Conservation (phyloP, 2,797 vertebrate genomes). For the Coregonus ussuriensis region DNA sequence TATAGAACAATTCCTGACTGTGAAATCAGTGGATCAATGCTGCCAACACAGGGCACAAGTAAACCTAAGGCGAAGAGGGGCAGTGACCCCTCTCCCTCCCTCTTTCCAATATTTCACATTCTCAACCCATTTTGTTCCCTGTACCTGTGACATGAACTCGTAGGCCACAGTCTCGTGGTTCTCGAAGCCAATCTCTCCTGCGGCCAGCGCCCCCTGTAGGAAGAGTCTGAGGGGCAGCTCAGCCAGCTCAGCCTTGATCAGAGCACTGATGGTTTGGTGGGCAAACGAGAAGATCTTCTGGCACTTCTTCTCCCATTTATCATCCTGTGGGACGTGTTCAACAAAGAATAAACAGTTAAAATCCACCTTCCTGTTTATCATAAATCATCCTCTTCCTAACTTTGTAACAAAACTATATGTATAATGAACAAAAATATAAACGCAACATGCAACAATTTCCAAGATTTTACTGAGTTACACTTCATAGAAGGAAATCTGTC, state of each 20-base stretch:
- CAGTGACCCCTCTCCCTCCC: background rate
- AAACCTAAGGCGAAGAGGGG: background rate
- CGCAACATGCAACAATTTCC: background rate
- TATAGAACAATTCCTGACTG: background rate
- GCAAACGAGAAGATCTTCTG: constrained; percentile 99
- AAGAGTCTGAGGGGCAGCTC: constrained; percentile 95
- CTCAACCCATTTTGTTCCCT: background rate
- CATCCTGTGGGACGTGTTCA: constrained; percentile 78
- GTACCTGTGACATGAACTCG: constrained; percentile 99
- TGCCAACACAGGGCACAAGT: background rate
- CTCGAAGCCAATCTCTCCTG: constrained; percentile 97
- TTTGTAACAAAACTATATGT: background rate
- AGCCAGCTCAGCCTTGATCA: constrained; percentile 96
- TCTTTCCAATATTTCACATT: background rate
- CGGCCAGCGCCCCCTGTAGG: constrained; percentile 94
- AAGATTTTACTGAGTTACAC: too few relatives aligned
- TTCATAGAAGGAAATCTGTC: too few relatives aligned
- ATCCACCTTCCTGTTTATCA: background rate
- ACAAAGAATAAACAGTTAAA: background rate
- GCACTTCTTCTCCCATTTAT: constrained; percentile 99
- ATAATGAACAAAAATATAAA: background rate
- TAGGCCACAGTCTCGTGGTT: constrained; percentile 98
- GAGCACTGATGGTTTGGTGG: constrained; percentile 96
- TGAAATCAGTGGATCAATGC: background rate
- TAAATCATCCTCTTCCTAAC: background rate